Conservation (phyloP, 2,797 vertebrate species). For the Sparidentex hasta region DNA sequence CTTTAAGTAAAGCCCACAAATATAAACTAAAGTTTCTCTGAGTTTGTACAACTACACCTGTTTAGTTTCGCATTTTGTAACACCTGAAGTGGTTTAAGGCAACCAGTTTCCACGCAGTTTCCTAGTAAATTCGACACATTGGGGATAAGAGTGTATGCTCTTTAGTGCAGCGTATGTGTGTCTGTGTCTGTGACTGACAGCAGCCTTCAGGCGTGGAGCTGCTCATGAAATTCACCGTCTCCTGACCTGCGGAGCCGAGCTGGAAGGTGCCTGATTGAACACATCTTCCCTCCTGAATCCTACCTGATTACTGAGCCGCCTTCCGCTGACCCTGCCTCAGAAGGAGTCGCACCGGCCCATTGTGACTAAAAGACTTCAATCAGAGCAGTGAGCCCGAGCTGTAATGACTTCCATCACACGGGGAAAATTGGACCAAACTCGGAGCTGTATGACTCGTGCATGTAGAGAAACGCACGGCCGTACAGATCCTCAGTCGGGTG, state of each 20-base stretch:
- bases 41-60: too few species aligned
- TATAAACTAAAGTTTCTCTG: too few species aligned
- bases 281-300: slow-evolving; percentile 61
- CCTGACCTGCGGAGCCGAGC: slow-evolving; percentile 38
- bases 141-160: too few species aligned
- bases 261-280: slow-evolving; percentile 71
- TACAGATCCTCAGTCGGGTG: slow-evolving; percentile 21
- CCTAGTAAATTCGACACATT: too few species aligned
- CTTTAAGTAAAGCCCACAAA: too few species aligned
- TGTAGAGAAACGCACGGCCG: slow-evolving; percentile 18
- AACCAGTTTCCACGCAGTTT: too few species aligned
- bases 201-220: slow-evolving; percentile 16
- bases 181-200: slow-evolving; percentile 40
- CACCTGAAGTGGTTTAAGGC: too few species aligned
- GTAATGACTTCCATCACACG: slow-evolving; percentile 77
- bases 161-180: background rate
- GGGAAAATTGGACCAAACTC: slow-evolving; percentile 68
- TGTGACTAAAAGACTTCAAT: slow-evolving; percentile 81
- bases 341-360: slow-evolving; percentile 47
- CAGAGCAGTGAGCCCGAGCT: slow-evolving; percentile 58
- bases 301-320: slow-evolving; percentile 70
- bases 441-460: slow-evolving; percentile 52
- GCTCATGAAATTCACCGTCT: slow-evolving; percentile 43
- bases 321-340: slow-evolving; percentile 61
- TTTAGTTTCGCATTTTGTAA: too few species aligned